Evolutionary conservation across 1,140 invertebrate genomes (phyloP).

Genomic region (Ceratina calcarata): DNA sequence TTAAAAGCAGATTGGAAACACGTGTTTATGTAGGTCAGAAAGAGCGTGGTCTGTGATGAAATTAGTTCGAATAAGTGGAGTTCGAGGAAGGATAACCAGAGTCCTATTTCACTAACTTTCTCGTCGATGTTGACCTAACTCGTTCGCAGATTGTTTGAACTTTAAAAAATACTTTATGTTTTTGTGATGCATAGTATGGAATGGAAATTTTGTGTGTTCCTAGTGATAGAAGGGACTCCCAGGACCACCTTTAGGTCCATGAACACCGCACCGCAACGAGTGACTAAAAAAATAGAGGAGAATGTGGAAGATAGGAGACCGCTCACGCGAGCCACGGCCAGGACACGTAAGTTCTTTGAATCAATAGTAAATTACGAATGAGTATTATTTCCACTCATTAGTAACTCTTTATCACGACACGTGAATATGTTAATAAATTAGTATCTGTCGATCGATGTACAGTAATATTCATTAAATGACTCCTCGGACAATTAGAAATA

Average conservation of each 20-base stretch:
- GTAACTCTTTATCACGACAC: not conserved
- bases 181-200: not conserved
- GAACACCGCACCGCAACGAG: not conserved
- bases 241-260: not conserved
- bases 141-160: not conserved
- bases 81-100: too few species aligned
- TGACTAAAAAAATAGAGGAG: not conserved
- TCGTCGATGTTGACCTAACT: not conserved
- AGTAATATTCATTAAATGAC: not conserved
- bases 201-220: not conserved
- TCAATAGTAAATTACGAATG: not conserved
- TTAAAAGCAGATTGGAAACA: too few species aligned
- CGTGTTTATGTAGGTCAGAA: too few species aligned
- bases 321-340: not conserved
- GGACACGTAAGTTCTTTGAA: slow-evolving; percentile 20
- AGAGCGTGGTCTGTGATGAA: too few species aligned
- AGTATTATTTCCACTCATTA: not conserved
- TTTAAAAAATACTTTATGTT: not conserved
- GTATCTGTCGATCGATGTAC: not conserved
- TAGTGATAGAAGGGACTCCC: not conserved
- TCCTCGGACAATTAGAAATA: slow-evolving; percentile 5
- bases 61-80: too few species aligned
- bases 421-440: not conserved
- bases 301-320: not conserved
- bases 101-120: slow-evolving; percentile 1